These are phyloP conservation scores for Xestia ashworthii DNA, from an alignment of 2,888 invertebrate species.

Conservation along the genomic window DNA sequence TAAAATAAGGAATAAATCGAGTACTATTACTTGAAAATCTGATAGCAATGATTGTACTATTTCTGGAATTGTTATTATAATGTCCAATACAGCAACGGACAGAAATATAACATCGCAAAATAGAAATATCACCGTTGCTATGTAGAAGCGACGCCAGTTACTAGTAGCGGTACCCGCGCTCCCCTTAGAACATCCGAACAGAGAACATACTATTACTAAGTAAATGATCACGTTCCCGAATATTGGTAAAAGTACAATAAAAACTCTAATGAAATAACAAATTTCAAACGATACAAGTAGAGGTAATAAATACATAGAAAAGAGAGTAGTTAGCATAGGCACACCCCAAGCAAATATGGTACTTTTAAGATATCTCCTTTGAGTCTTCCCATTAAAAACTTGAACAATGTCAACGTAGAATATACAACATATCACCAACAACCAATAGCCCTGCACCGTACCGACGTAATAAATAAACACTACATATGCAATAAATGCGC, in stretches of 20 bases:
- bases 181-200: background rate
- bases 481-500: background rate
- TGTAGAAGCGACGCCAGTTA: constrained; percentile 24
- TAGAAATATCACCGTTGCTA: constrained; percentile 21
- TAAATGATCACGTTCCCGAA: constrained; percentile 13
- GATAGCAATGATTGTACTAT: background rate
- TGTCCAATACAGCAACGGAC: background rate
- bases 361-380: constrained; percentile 13
- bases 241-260: constrained; percentile 1
- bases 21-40: constrained; percentile 1
- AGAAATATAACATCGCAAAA: constrained; percentile 17
- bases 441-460: constrained; percentile 12
- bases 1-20: constrained; percentile 7
- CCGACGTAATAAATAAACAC: background rate
- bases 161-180: background rate
- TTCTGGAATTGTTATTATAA: background rate
- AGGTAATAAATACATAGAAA: background rate
- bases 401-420: constrained; percentile 16
- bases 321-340: background rate
- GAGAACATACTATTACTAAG: background rate
- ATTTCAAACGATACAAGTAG: background rate
- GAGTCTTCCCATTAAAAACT: background rate
- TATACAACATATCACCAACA: constrained; percentile 17
- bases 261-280: background rate
- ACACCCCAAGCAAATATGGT: constrained; percentile 12